Evolutionary conservation across 2,888 invertebrate genomes (phyloP), one percentile per base, ranked within the genome.

Genomic region (Cistogaster globosa): DNA sequence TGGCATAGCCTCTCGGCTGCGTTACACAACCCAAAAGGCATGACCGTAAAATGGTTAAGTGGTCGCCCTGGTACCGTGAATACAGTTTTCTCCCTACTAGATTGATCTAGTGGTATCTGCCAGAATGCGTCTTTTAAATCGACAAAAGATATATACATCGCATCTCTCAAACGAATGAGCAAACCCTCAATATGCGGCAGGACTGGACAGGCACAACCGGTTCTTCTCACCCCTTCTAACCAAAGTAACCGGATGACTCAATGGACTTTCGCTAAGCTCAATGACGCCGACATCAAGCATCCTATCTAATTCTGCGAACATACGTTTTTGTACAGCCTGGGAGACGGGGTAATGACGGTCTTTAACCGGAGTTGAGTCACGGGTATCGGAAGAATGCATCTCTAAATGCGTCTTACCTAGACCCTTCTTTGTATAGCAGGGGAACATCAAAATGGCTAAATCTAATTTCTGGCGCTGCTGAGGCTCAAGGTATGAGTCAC

Each of bases 1-100:
- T 67, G 76, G 14, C 76, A 76, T 36, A 77, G 5, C 42, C 76
- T 76, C 14, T 76, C 57, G 36, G 65, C 65, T 2, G 76, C 76
- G 32, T 76, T 76, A 36, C 76, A 76, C 32, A 76, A 67, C 42
- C 76, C 65, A 58, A 76, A 76, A 16, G 67, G 76, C 58, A 76
- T 76, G 18, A 76, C 76, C 8, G 55, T 76, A 20, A 51, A 76
- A 6, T 76, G 75, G 42, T 76, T 67, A 6, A 65, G 42, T 6
- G 65, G 65, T 26, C 26, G 26, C 26, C 57, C 75, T 6, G 45
- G 45, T 14, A n/a, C n/a, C 45, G 45, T 45, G 12, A 45, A 14
- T 45, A 14, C 45, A 45, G 14, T 65, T 32, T 76, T 76, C 12
- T 55, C 53, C n/a, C 75, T 62, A 75, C 63, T 65, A 1, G 42